Evolutionary conservation across 1,140 invertebrate genomes (phyloP).

Genomic region (Stegodyphus dumicola): DNA sequence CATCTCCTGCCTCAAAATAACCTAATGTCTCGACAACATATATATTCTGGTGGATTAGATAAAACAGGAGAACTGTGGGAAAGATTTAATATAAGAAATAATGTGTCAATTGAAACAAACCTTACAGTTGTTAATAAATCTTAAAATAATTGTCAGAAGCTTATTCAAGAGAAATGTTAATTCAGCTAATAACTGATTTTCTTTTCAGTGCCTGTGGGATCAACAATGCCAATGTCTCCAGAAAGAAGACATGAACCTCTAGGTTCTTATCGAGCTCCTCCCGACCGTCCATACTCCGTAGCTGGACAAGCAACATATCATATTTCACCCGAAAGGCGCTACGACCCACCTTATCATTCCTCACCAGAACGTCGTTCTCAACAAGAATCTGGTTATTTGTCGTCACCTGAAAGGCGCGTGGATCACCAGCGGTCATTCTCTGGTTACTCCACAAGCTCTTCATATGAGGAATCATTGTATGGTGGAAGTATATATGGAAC

Average conservation of each 20-base stretch:
- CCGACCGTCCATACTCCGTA: conserved; percentile 65
- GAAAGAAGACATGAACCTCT: conserved; percentile 60
- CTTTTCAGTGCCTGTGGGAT: conserved; percentile 36
- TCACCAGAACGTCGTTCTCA: conserved; percentile 63
- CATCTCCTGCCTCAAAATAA: too few relatives aligned
- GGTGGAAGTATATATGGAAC: conserved; percentile 60
- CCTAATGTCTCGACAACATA: too few relatives aligned
- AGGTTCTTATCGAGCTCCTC: conserved; percentile 61
- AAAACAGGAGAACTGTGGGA: too few relatives aligned
- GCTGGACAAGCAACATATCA: conserved; percentile 63
- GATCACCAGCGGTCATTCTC: conserved; percentile 65
- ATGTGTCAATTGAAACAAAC: too few relatives aligned
- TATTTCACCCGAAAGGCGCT: conserved; percentile 57
- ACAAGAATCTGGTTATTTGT: conserved; percentile 80
- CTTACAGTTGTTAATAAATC: too few relatives aligned
- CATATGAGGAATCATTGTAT: conserved; percentile 53
- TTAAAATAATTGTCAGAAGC: too few relatives aligned
- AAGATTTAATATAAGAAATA: too few relatives aligned
- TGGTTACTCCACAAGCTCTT: conserved; percentile 43
- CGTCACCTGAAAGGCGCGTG: conserved; percentile 80
- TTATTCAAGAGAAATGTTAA: too few relatives aligned
- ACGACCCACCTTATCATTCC: conserved; percentile 59
- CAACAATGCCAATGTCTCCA: conserved; percentile 51
- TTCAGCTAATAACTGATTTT: neutral
- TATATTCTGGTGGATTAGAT: too few relatives aligned